Evolutionary conservation across 2,888 invertebrate genomes (phyloP).

Genomic region (Pterobdella sp.): DNA sequence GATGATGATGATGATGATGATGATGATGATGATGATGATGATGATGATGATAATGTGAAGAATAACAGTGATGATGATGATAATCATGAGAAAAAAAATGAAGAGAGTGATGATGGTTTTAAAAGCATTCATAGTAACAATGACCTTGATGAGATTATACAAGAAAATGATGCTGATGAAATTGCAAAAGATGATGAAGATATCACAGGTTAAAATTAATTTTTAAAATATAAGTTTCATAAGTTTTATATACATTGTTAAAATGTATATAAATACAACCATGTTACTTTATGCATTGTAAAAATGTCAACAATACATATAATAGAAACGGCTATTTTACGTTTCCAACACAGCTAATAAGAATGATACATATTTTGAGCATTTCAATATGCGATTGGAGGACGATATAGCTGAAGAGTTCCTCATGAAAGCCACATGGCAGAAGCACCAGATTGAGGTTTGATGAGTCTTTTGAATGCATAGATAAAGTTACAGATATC

Average conservation of each 20-base stretch:
- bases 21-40: not conserved
- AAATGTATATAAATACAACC: no score
- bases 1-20: not conserved
- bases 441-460: not conserved
- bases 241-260: not conserved
- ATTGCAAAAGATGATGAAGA: no score
- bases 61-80: not conserved
- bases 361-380: not conserved
- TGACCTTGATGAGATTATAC: no score
- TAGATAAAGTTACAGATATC: no score
- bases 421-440: not conserved
- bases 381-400: not conserved
- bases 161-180: no score
- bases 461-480: no score
- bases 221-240: no score
- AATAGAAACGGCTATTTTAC: not conserved
- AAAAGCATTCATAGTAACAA: no score
- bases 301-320: not conserved
- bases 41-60: not conserved
- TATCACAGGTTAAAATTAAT: not conserved
- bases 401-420: not conserved
- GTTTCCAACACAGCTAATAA: not conserved
- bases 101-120: no score
- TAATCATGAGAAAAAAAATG: no score
- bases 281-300: no score